Percentiles rank a stretch among this genome's conserved stretches.
phyloP scores from a whole-genome alignment of 2,113 vertebrate genomes.

The Atlantisia rogersi region DNA sequence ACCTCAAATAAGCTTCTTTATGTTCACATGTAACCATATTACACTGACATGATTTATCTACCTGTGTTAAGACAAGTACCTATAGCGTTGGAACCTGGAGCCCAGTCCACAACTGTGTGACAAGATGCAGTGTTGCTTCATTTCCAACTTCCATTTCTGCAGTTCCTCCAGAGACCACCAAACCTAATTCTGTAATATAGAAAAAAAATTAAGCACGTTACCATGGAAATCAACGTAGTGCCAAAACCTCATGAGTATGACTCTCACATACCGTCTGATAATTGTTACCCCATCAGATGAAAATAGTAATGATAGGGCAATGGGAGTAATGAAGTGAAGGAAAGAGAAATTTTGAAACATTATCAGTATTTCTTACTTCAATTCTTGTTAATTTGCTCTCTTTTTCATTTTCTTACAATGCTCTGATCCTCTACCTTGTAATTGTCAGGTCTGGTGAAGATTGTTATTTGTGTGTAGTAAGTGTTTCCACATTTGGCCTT shows the following conservation, averaged over 20 bases:
- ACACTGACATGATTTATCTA: neutral
- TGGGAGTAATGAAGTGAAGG: neutral
- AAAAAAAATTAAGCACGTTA: neutral
- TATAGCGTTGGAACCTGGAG: neutral
- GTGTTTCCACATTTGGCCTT: neutral
- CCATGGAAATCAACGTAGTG: neutral
- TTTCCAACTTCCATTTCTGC: neutral
- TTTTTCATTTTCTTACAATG: neutral
- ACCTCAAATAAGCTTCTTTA: neutral
- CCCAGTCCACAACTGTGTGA: neutral
- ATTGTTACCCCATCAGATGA: neutral
- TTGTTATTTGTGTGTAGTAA: neutral
- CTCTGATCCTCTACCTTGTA: neutral
- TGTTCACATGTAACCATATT: neutral
- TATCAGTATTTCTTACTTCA: neutral
- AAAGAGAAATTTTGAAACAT: neutral
- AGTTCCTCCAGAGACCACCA: neutral
- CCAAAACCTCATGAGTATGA: neutral
- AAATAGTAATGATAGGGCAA: neutral
- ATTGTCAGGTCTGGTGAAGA: neutral
- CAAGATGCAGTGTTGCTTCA: neutral
- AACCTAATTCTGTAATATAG: neutral
- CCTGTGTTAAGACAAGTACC: neutral
- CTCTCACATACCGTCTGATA: neutral
- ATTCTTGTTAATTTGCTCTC: neutral